phyloP scores from a whole-genome alignment of 2,888 invertebrate species.

The Uloborus plumipes region DNA sequence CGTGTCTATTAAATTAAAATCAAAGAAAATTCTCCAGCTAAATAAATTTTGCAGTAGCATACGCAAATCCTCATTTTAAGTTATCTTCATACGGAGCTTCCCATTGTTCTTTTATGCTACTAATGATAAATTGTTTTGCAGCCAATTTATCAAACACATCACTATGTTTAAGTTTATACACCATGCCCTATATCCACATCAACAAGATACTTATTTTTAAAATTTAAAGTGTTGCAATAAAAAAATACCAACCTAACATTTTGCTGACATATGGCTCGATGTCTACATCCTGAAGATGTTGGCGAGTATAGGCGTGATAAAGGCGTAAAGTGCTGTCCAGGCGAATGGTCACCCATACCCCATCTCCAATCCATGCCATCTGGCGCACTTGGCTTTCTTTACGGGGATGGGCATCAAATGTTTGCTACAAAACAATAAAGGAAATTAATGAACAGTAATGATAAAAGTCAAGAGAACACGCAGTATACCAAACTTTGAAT shows the following conservation, averaged over 20 bases:
- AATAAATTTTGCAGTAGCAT: too few relatives aligned
- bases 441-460: not conserved
- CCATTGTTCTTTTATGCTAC: too few relatives aligned
- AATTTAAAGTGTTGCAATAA: not conserved
- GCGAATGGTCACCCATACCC: constrained; percentile 98
- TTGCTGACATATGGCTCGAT: constrained; percentile 99
- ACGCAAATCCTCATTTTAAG: too few relatives aligned
- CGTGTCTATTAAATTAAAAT: too few relatives aligned
- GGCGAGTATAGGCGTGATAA: constrained; percentile 96
- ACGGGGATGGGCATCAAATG: constrained; percentile 96
- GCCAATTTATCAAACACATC: too few relatives aligned
- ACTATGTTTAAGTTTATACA: not conserved
- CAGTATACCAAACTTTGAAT: too few relatives aligned
- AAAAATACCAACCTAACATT: constrained; percentile 80
- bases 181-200: too few relatives aligned
- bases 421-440: constrained; percentile 66
- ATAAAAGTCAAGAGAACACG: too few relatives aligned
- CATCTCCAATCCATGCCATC: constrained; percentile 95
- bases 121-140: too few relatives aligned
- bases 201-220: not conserved
- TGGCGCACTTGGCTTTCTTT: constrained; percentile 94
- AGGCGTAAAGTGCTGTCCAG: constrained; percentile 95
- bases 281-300: constrained; percentile 97
- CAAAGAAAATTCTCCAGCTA: too few relatives aligned
- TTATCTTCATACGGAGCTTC: too few relatives aligned